These are phyloP conservation scores for Sesia apiformis DNA, from an alignment of 2,888 invertebrate genomes.

Conservation along the genomic window DNA sequence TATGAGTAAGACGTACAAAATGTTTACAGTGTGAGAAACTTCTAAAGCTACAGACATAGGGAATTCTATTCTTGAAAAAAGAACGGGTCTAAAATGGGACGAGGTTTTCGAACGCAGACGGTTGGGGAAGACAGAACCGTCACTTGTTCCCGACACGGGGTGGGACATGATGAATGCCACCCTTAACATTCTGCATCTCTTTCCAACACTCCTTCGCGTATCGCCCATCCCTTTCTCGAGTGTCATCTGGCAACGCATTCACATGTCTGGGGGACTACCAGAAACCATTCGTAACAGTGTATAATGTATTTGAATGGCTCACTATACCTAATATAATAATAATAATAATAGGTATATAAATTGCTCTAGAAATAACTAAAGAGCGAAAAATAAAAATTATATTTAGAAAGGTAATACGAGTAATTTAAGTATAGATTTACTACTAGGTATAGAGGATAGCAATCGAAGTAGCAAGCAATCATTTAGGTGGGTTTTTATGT, in stretches of 20 bases:
- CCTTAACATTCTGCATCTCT: slow-evolving; percentile 40
- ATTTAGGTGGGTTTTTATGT: slow-evolving; percentile 57
- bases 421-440: too few relatives aligned
- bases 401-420: too few relatives aligned
- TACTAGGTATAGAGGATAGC: too few relatives aligned
- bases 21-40: background rate
- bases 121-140: slow-evolving; percentile 60
- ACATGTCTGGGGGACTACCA: slow-evolving; percentile 57
- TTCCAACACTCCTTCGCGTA: slow-evolving; percentile 23
- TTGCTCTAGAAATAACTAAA: background rate
- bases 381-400: background rate
- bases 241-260: slow-evolving; percentile 64
- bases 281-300: slow-evolving; percentile 67
- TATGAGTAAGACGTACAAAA: slow-evolving; percentile 28
- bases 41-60: background rate
- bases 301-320: slow-evolving; percentile 57
- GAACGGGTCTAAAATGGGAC: background rate
- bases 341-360: background rate
- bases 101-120: slow-evolving; percentile 40
- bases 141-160: slow-evolving; percentile 67
- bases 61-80: background rate
- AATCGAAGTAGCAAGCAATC: slow-evolving; percentile 8
- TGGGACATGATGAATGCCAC: slow-evolving; percentile 63
- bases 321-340: slow-evolving; percentile 49
- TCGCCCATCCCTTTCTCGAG: slow-evolving; percentile 26